Base-by-base conservation (phyloP, 2,113 vertebrate species). In the Indicator indicator region DNA sequence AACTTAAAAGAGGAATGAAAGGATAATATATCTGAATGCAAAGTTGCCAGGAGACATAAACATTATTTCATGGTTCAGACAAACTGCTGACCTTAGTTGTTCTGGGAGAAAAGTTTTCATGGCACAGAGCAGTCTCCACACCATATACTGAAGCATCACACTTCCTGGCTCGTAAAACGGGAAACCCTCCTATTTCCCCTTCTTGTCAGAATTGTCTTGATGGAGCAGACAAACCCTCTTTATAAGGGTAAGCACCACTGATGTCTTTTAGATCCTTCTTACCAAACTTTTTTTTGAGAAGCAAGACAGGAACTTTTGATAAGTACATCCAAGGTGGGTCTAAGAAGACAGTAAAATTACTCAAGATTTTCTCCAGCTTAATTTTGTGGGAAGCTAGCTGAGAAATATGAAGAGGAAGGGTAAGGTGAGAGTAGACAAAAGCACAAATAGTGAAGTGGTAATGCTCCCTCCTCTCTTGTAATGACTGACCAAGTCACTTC, bases 1-100 rank as follows among this genome's bases (percentile, higher is more conserved):
- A 89, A 91, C 86, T 82, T 88, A 70, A 78, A 94, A 95, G 90
- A 94, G 68, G 68, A 85, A 90, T 76, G 69, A 86, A 94, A 92
- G 80, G 67, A 88, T 80, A 95, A 86, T 12, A 13, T 36, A 91
- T 56, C 78, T 86, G 62, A 86, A 95, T 63, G 94, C 94, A 93
- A 83, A 95, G 54, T 77, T 84, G 79, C 90, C 91, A 95, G 82
- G 32, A 91, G 86, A 94, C 56, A 90, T n/a, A 83, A 90, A 79
- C 40, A 63, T 89, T 64, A 92, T 63, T 87, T 83, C n/a, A 74
- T 7, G 40, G 56, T 74, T 95, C 86, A 88, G 64, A 77, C 28
- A 93, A 91, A 90, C 30, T 67, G 86, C 94, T 95, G 83, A 86
- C 91, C 73, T 91, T 74, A 74, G 78, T 65, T 91, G 38, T 79